A percentile compares a stretch with the other conserved stretches of the same genome.
Evolutionary conservation across 1,140 invertebrate species (phyloP).

Genomic region (Caenorhabditis briggsae): DNA sequence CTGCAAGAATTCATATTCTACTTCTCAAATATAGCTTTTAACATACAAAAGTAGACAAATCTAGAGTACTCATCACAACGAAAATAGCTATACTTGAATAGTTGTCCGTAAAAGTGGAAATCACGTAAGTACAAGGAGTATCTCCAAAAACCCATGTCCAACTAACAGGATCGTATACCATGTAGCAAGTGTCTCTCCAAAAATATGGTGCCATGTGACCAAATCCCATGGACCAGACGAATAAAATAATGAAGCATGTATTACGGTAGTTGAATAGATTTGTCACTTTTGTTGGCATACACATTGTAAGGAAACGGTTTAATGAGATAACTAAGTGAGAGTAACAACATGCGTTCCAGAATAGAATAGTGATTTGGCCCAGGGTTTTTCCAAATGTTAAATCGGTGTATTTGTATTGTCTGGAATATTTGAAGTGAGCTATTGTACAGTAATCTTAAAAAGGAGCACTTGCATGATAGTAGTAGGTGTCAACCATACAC

Average conservation of each 20-base stretch:
- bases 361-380: conserved; percentile 53
- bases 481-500: background rate
- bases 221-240: conserved; percentile 30
- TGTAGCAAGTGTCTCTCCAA: conserved; percentile 42
- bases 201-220: conserved; percentile 41
- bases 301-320: conserved; percentile 50
- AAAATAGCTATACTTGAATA: conserved; percentile 44
- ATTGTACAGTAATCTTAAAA: too few species aligned
- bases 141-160: conserved; percentile 37
- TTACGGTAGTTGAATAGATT: conserved; percentile 39
- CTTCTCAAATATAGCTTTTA: background rate
- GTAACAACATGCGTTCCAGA: conserved; percentile 56
- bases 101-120: conserved; percentile 19
- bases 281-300: conserved; percentile 15
- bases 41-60: conserved; percentile 34
- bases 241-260: conserved; percentile 12
- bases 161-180: conserved; percentile 19
- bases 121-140: conserved; percentile 1
- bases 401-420: conserved; percentile 39
- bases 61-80: conserved; percentile 14
- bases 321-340: conserved; percentile 43
- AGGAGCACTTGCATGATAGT: background rate
- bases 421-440: background rate
- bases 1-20: background rate
- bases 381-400: conserved; percentile 37